phyloP scores from a whole-genome alignment of 2,797 vertebrate species.

The Coendou prehensilis region DNA sequence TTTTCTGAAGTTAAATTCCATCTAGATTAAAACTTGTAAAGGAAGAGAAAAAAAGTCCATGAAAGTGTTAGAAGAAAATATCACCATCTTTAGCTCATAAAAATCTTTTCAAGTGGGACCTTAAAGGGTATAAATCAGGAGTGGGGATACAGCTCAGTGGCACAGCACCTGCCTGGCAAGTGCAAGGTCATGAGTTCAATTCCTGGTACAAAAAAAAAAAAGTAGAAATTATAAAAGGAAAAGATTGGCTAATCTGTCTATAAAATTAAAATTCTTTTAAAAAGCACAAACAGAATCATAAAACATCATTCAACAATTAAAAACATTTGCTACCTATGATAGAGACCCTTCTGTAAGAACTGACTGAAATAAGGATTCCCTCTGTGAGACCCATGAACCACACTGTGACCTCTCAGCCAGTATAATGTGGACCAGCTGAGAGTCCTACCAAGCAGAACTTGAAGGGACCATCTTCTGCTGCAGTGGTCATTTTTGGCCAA shows the following conservation, averaged over 20 bases:
- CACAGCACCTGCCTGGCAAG: too few species aligned
- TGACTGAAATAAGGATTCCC: background rate
- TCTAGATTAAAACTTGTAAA: background rate
- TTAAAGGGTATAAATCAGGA: background rate
- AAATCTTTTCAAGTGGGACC: background rate
- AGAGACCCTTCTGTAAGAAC: background rate
- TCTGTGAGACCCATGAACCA: background rate
- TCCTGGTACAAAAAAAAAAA: too few species aligned
- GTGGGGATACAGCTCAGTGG: too few species aligned
- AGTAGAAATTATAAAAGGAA: background rate
- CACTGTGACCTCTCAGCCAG: fast-evolving
- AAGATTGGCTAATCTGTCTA: background rate
- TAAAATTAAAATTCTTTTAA: background rate
- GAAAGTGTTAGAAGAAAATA: background rate
- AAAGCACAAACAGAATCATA: background rate
- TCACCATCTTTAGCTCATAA: background rate
- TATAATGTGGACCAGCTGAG: background rate
- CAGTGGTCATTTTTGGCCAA: background rate
- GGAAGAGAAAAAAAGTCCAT: too few species aligned
- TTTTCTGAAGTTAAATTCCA: conserved; percentile 53
- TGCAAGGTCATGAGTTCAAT: too few species aligned
- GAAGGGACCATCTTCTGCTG: fast-evolving
- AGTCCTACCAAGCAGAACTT: background rate
- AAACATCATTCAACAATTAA: background rate
- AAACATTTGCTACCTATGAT: background rate